A percentile compares a stretch with the other conserved stretches of the same genome.
Evolutionary conservation across 2,888 invertebrate genomes (phyloP).

Genomic region (Octodonta nipae): DNA sequence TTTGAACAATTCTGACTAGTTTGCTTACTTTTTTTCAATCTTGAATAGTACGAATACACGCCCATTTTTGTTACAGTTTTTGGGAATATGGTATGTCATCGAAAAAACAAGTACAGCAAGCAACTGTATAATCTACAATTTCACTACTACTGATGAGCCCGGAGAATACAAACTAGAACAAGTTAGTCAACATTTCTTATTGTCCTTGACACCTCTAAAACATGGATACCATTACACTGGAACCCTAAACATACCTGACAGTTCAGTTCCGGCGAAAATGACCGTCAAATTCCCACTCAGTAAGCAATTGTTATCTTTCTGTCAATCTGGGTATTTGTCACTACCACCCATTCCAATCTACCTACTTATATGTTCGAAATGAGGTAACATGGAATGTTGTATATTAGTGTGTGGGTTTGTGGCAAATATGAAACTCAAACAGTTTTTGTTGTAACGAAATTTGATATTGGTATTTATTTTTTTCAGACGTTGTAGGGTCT

Average conservation of each 20-base stretch:
- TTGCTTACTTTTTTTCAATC: no score
- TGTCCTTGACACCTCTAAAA: constrained; percentile 59
- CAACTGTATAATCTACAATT: constrained; percentile 66
- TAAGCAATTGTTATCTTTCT: constrained; percentile 36
- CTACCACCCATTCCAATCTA: no score
- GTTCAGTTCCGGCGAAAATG: constrained; percentile 56
- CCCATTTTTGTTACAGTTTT: no score
- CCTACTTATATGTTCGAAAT: no score
- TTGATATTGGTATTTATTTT: constrained; percentile 2
- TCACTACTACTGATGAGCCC: constrained; percentile 55
- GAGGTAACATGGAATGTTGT: no score
- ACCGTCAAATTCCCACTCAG: constrained; percentile 64
- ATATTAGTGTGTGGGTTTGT: constrained; percentile 5
- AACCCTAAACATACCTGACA: constrained; percentile 48
- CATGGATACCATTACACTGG: constrained; percentile 72
- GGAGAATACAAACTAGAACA: constrained; percentile 57
- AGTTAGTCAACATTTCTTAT: constrained; percentile 54
- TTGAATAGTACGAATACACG: neutral
- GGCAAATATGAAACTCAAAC: no score
- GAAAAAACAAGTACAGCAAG: constrained; percentile 74
- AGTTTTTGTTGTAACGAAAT: neutral
- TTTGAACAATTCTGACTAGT: no score
- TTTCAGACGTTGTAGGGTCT: constrained; percentile 56
- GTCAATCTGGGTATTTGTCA: neutral
- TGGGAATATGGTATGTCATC: constrained; percentile 70